Base-by-base conservation (phyloP, 2,797 vertebrate genomes). In the Glossophaga mutica region DNA sequence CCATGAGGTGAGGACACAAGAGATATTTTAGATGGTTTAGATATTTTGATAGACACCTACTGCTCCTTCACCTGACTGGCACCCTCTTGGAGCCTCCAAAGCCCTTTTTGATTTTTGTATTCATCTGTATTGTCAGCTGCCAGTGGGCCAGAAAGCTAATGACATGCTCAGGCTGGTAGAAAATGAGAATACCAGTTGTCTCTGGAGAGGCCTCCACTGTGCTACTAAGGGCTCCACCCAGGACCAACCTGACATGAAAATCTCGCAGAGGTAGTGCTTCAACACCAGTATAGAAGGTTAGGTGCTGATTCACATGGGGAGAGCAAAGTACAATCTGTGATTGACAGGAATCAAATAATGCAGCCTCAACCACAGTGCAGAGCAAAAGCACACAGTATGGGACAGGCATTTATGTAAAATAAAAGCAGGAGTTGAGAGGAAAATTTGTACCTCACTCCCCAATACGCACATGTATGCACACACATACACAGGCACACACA, bases 21-120 rank as follows among this genome's bases (percentile, higher is more conserved):
- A 76, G 8, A 46, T 37, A 14, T 9, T 2, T 57, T 7, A 0
- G 22, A 46, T n/a, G 22, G 16, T 2, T 62, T 9, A 0, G 19
- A 3, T 68, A 52, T 37, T 94, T 55, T 76, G 44, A 15, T 15
- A 34, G 71, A 46, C 77, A 22, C 6, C 42, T 42, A 65, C 84
- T 76, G 84, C 93, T 48, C 85, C 50, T 95, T 92, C 44, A 16
- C 87, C 95, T 95, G 79, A 96, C 22, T 84, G 90, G 67, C 94
- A 93, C 15, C 21, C 74, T 83, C 83, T 70, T 18, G 79, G 44
- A 59, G 46, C 70, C 19, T 86, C 74, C 42, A 10, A 55, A 42
- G 78, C 9, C 29, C 71, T 83, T n/a, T 74, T 12, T 32, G 10
- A 67, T 46, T 90, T 92, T 91, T 70, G 18, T 12, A 9, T 78